Evolutionary conservation across 2,797 vertebrate genomes (phyloP).

Genomic region (Takifugu rubripes): DNA sequence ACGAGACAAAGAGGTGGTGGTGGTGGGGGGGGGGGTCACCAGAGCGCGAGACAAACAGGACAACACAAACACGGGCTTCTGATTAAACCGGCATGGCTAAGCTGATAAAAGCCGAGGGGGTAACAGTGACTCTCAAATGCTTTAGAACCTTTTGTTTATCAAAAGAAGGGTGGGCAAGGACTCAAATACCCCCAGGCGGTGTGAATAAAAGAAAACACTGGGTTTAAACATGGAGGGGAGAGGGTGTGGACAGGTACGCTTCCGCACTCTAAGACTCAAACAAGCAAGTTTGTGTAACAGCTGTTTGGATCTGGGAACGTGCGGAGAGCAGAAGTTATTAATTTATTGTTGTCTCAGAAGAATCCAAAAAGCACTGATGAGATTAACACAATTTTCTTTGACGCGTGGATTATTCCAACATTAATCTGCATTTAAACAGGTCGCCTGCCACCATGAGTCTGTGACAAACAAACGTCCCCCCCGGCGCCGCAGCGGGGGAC

Average conservation of each 20-base stretch:
- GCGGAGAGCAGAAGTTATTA: background rate
- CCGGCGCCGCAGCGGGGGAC: background rate
- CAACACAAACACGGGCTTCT: slow-evolving; percentile 53
- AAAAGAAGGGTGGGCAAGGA: slow-evolving; percentile 37
- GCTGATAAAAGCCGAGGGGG: slow-evolving; percentile 63
- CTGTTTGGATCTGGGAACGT: background rate
- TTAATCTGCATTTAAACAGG: slow-evolving; percentile 44
- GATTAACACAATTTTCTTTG: slow-evolving; percentile 16
- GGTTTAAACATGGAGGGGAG: slow-evolving; percentile 20
- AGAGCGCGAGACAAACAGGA: slow-evolving; percentile 57
- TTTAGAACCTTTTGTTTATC: slow-evolving; percentile 73
- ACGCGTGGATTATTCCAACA: slow-evolving; percentile 37
- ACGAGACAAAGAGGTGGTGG: slow-evolving; percentile 60
- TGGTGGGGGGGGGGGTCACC: slow-evolving; percentile 33
- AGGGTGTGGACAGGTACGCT: background rate
- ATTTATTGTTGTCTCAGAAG: slow-evolving; percentile 3
- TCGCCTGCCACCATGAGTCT: slow-evolving; percentile 9
- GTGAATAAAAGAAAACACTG: slow-evolving; percentile 39
- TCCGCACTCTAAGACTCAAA: background rate
- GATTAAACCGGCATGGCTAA: slow-evolving; percentile 65
- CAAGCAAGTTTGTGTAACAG: background rate
- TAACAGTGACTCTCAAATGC: slow-evolving; percentile 60
- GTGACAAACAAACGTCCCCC: slow-evolving; percentile 20
- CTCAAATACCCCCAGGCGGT: slow-evolving; percentile 47
- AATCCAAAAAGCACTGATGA: slow-evolving; percentile 25